phyloP scores from a whole-genome alignment of 2,113 vertebrate genomes.

The Ceuthmochares aereus region DNA sequence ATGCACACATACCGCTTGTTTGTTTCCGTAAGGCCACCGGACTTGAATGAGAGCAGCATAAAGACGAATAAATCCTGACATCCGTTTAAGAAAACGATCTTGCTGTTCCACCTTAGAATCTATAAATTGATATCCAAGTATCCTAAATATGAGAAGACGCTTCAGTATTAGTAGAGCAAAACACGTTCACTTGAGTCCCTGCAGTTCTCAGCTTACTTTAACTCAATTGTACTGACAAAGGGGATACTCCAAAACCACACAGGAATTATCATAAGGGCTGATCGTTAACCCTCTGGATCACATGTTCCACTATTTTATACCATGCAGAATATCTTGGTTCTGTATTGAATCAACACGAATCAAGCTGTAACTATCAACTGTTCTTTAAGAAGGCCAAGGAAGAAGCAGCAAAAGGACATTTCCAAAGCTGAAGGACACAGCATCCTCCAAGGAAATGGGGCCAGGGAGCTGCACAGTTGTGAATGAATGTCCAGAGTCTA shows the following conservation, averaged over 20 bases:
- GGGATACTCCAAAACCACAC: neutral
- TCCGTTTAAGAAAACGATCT: conserved; percentile 94
- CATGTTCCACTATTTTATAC: neutral
- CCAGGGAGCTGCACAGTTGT: neutral
- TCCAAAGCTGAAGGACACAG: neutral
- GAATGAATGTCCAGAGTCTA: neutral
- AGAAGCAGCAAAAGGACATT: neutral
- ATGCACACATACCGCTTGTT: conserved; percentile 78
- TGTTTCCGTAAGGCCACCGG: conserved; percentile 86
- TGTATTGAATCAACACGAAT: neutral
- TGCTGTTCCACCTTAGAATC: conserved; percentile 87
- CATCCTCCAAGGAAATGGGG: neutral
- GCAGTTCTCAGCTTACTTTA: neutral
- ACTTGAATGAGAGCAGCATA: conserved; percentile 92
- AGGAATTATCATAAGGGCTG: neutral
- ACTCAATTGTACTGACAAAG: neutral
- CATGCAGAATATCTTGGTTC: neutral
- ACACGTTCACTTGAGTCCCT: neutral
- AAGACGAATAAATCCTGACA: conserved; percentile 96
- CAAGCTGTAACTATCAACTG: neutral
- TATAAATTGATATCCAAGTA: conserved; percentile 89
- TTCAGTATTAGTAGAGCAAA: neutral
- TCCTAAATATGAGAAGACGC: conserved; percentile 68
- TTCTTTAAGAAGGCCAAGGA: neutral
- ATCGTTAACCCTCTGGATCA: neutral